phyloP scores from a whole-genome alignment of 2,797 vertebrate genomes.

The Phataginus tetradactyla region DNA sequence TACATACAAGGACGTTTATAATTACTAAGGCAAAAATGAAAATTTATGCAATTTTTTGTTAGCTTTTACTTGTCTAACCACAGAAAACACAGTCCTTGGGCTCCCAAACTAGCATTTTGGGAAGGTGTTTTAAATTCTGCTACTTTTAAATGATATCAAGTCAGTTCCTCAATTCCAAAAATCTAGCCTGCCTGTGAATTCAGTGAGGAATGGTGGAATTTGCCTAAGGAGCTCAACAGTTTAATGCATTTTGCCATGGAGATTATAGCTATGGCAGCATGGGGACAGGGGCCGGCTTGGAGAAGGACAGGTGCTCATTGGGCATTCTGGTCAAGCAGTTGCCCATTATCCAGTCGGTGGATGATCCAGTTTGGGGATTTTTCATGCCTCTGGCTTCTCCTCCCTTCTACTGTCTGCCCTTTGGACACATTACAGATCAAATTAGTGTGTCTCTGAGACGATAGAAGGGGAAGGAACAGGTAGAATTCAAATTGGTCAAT shows the following conservation, averaged over 20 bases:
- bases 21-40: not conserved
- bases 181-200: not conserved
- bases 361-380: slow-evolving; percentile 81
- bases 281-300: not conserved
- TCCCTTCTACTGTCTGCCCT: slow-evolving; percentile 79
- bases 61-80: not conserved
- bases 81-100: not conserved
- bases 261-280: slow-evolving; percentile 55
- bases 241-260: slow-evolving; percentile 70
- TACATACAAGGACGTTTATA: not conserved
- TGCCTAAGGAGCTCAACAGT: slow-evolving; percentile 53
- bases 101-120: not conserved
- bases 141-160: slow-evolving; percentile 46
- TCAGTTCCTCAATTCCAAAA: slow-evolving; percentile 29
- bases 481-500: slow-evolving; percentile 77
- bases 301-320: not conserved
- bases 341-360: slow-evolving; percentile 73
- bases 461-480: slow-evolving; percentile 73
- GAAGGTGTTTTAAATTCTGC: slow-evolving; percentile 9
- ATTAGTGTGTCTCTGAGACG: slow-evolving; percentile 78
- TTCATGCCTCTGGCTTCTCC: slow-evolving; percentile 82
- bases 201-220: slow-evolving; percentile 13
- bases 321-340: slow-evolving; percentile 65
- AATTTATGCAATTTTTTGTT: not conserved
- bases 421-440: slow-evolving; percentile 78